phyloP scores from a whole-genome alignment of 2,113 vertebrate genomes.

The Crotophaga sulcirostris region DNA sequence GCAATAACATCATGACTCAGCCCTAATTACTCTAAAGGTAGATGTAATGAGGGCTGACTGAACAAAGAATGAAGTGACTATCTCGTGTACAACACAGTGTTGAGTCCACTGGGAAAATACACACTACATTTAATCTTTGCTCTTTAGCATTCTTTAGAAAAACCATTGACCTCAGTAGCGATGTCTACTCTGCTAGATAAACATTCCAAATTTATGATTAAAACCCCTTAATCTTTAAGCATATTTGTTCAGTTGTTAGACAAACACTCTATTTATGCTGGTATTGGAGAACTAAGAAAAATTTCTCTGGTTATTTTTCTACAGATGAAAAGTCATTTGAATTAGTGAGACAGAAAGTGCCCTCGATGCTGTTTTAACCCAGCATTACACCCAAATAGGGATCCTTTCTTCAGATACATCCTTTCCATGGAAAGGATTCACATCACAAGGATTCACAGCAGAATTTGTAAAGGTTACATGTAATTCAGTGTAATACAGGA shows the following conservation, averaged over 20 bases:
- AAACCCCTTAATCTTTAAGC: background rate
- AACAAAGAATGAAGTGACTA: background rate
- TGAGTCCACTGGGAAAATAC: constrained; percentile 52
- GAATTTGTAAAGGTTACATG: background rate
- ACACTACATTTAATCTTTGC: constrained; percentile 38
- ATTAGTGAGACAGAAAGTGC: background rate
- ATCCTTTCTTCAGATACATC: background rate
- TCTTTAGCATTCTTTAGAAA: constrained; percentile 54
- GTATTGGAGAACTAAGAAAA: background rate
- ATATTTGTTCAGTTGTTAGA: background rate
- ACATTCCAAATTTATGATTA: constrained; percentile 60
- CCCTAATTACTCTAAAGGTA: background rate
- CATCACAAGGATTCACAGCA: background rate
- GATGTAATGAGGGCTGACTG: background rate
- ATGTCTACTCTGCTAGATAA: constrained; percentile 37
- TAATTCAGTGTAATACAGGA: background rate
- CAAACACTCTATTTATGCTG: background rate
- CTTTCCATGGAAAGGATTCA: background rate
- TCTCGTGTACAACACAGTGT: background rate
- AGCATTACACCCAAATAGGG: background rate
- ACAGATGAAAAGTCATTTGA: background rate
- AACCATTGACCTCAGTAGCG: constrained; percentile 51
- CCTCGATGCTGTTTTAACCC: background rate
- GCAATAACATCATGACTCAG: background rate
- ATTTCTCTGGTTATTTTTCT: background rate